Conservation (phyloP, 2,888 invertebrate genomes). For the Leuctra nigra region DNA sequence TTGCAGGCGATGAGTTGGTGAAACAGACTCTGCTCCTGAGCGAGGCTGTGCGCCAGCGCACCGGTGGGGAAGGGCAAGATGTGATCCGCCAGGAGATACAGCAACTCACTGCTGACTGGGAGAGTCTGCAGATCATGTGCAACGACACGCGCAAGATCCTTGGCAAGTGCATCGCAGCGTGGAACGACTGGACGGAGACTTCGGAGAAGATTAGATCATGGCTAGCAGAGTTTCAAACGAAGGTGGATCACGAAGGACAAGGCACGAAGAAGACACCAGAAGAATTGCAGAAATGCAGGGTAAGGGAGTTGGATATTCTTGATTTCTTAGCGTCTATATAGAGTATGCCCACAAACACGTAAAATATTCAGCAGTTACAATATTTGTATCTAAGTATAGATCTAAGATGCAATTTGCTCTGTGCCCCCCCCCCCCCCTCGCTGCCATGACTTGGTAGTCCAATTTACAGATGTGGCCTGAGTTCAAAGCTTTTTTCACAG, state of each 20-base stretch:
- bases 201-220: constrained; percentile 66
- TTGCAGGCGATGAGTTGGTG: constrained; percentile 54
- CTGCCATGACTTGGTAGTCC: too few relatives aligned
- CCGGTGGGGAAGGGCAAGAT: constrained; percentile 78
- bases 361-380: too few relatives aligned
- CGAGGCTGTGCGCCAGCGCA: constrained; percentile 64
- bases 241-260: constrained; percentile 54
- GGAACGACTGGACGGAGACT: constrained; percentile 72
- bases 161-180: constrained; percentile 67
- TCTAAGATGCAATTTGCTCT: too few relatives aligned
- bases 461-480: too few relatives aligned
- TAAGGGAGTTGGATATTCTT: too few relatives aligned
- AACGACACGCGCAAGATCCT: constrained; percentile 69
- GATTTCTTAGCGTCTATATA: too few relatives aligned
- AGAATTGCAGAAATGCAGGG: constrained; percentile 63
- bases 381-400: too few relatives aligned
- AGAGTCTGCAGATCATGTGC: constrained; percentile 66
- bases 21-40: constrained; percentile 68
- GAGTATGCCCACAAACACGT: too few relatives aligned
- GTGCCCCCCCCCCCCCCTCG: too few relatives aligned
- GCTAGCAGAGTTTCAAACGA: constrained; percentile 62
- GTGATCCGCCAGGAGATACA: constrained; percentile 73
- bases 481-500: too few relatives aligned
- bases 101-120: constrained; percentile 75
- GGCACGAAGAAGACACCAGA: constrained; percentile 71